phyloP scores from a whole-genome alignment of 2,888 invertebrate species.

The Torymus tubicola region DNA sequence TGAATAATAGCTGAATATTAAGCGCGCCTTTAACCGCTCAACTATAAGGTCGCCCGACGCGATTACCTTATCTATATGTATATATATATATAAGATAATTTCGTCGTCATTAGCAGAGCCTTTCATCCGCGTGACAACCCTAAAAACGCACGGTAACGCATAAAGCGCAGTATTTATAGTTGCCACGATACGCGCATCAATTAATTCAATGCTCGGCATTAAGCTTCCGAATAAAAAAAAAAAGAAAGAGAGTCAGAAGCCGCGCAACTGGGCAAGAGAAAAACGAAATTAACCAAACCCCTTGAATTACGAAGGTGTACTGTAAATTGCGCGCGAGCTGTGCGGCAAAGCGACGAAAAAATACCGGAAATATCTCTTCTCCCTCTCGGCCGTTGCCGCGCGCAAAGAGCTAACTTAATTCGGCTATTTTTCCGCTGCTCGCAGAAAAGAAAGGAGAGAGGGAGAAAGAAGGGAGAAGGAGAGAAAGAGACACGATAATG shows the following conservation, averaged over 20 bases:
- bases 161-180: conserved; percentile 14
- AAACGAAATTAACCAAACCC: neutral
- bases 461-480: conserved; percentile 41
- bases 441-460: conserved; percentile 45
- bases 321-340: neutral
- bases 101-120: conserved; percentile 22
- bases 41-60: neutral
- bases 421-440: conserved; percentile 45
- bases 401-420: conserved; percentile 57
- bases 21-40: neutral
- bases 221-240: too few relatives aligned
- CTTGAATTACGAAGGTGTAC: conserved; percentile 8
- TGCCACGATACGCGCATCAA: too few relatives aligned
- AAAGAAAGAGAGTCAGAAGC: too few relatives aligned
- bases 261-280: too few relatives aligned
- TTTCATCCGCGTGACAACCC: neutral
- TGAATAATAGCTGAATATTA: neutral
- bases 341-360: conserved; percentile 12
- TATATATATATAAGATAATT: conserved; percentile 6
- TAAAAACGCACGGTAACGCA: neutral
- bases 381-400: too few relatives aligned
- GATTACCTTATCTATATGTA: conserved; percentile 6
- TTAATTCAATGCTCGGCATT: too few relatives aligned
- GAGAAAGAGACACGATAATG: conserved; percentile 48
- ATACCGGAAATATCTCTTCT: conserved; percentile 33